A percentile compares a stretch with the other conserved stretches of the same genome.
phyloP scores from a whole-genome alignment of 2,113 vertebrate species.

The Ursus arctos region DNA sequence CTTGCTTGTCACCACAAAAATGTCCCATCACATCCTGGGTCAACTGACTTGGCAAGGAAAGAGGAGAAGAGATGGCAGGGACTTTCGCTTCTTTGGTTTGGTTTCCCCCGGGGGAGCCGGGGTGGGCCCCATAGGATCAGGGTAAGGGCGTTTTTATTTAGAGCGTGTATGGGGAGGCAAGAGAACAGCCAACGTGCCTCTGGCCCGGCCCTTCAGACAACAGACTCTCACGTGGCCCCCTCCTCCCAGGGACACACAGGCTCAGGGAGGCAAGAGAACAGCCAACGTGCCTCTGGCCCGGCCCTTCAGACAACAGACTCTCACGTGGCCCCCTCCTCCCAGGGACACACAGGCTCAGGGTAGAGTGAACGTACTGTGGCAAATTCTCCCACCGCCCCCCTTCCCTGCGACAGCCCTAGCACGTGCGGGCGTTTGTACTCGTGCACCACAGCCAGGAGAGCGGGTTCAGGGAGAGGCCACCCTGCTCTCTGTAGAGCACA shows the following conservation, averaged over 20 bases:
- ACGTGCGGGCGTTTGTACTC: accelerated
- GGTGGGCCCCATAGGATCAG: neutral
- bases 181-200: neutral
- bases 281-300: neutral
- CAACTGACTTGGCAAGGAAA: accelerated
- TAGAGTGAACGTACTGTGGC: accelerated
- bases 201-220: neutral
- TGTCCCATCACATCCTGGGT: too few species aligned
- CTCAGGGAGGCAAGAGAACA: neutral
- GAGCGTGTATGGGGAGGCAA: neutral
- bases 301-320: neutral
- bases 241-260: too few species aligned
- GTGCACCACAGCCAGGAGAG: neutral
- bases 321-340: too few species aligned
- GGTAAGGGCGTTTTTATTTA: neutral
- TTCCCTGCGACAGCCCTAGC: too few species aligned
- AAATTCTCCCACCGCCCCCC: accelerated
- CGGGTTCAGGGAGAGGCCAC: neutral
- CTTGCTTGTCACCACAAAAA: neutral
- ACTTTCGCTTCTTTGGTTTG: neutral
- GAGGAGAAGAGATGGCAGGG: neutral
- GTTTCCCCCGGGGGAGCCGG: neutral
- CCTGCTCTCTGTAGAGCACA: neutral
- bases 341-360: too few species aligned
- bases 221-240: neutral